These are phyloP conservation scores for Oscheius sp. DNA, from an alignment of 1,140 invertebrate genomes.

Conservation along the genomic window DNA sequence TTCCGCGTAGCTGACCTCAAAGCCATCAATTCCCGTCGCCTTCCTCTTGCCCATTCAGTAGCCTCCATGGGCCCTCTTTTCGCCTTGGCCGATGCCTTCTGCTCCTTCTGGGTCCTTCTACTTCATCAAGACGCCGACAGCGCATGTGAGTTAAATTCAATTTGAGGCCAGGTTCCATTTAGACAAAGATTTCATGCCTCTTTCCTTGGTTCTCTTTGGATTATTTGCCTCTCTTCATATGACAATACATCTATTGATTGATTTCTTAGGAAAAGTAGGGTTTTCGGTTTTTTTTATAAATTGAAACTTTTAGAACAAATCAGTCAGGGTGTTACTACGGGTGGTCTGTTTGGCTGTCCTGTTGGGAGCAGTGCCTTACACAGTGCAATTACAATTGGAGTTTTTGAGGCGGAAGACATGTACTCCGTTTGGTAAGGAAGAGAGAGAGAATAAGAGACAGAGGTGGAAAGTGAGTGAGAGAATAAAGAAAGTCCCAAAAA, in stretches of 20 bases:
- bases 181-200: background rate
- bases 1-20: background rate
- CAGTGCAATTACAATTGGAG: background rate
- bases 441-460: too few species aligned
- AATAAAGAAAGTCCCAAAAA: too few species aligned
- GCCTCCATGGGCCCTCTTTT: background rate
- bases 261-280: too few species aligned
- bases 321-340: background rate
- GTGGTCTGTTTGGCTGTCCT: background rate
- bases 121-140: background rate
- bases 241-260: background rate
- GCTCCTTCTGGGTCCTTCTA: background rate
- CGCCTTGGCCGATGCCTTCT: background rate
- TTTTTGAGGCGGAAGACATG: background rate
- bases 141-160: background rate
- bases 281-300: background rate
- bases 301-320: background rate
- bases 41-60: background rate
- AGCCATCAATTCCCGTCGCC: background rate
- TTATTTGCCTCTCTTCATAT: background rate
- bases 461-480: too few species aligned
- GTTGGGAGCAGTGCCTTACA: background rate
- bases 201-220: background rate
- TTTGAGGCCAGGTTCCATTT: background rate
- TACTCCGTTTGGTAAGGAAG: background rate